Evolutionary conservation across 2,797 vertebrate genomes (phyloP), one percentile per base, ranked within the genome.

Genomic region (Parauchenoglanis punctatus): DNA sequence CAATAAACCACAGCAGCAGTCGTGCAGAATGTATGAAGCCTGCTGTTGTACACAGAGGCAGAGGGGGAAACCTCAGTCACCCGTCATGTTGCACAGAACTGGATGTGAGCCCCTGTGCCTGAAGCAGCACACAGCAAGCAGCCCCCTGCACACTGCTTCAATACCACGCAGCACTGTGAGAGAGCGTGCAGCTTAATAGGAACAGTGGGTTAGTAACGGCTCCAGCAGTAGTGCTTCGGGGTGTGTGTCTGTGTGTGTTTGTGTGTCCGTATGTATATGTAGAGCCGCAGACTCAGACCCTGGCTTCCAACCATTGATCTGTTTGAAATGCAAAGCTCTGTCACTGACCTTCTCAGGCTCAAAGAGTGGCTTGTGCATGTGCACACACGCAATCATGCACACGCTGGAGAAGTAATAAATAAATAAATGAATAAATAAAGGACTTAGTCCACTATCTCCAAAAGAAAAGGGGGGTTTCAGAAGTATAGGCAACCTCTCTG

Each of bases 261-360:
- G 44, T 49, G 70, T 54, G 46, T 56, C 67, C 49, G 73, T 31
- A 49, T 52, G 56, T n/a, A 40, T 67, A 73, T 59, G n/a, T 80
- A 52, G 28, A 88, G 84, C 80, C 63, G 84, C 93, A 89, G 90
- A 91, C 94, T 94, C 88, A 81, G 40, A 91, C 91, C 91, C 91
- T 89, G 88, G 87, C 93, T 92, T 90, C 92, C 92, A 82, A 87
- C 85, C 94, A 95, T 95, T 94, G 95, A 96, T 95, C 94, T 94
- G 94, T 93, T 95, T 93, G 91, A 95, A 95, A 95, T 91, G 94
- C 91, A 93, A 93, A 95, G 93, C 93, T 92, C 87, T 87, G 90
- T 88, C 90, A 94, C 93, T 88, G 93, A 95, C 93, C 86, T 90
- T 87, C 87, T 90, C 83, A 40, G 23, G 78, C 88, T 87, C 58